phyloP scores from a whole-genome alignment of 1,140 invertebrate species.

The Dinoponera quadriceps region DNA sequence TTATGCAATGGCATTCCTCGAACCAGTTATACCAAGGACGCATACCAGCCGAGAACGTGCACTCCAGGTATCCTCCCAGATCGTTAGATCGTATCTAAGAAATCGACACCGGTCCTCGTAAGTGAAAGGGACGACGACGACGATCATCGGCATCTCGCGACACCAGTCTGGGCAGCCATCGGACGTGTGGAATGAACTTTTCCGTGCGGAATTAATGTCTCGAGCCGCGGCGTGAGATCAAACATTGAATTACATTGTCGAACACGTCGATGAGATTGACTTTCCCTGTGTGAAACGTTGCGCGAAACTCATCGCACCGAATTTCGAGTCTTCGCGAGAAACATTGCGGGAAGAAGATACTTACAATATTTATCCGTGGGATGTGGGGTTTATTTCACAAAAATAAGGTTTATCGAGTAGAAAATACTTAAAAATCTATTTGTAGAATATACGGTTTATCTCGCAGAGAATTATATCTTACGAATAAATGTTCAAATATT shows the following conservation, averaged over 20 bases:
- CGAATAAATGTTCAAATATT: too few species aligned
- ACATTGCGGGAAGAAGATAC: too few species aligned
- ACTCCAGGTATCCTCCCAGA: constrained; percentile 5
- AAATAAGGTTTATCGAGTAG: too few species aligned
- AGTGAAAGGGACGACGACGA: constrained; percentile 1
- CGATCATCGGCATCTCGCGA: neutral
- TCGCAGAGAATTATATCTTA: too few species aligned
- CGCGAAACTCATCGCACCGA: neutral
- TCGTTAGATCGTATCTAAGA: constrained; percentile 13
- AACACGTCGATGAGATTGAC: neutral
- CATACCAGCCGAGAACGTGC: constrained; percentile 29
- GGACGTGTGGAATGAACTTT: constrained; percentile 19
- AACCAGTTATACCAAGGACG: constrained; percentile 71
- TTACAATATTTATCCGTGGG: too few species aligned
- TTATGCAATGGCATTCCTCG: constrained; percentile 70
- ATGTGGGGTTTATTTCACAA: too few species aligned
- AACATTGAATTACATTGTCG: neutral
- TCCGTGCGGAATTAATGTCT: neutral
- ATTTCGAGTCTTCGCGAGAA: too few species aligned
- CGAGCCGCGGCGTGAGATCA: neutral
- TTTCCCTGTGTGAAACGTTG: too few species aligned
- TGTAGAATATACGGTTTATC: too few species aligned
- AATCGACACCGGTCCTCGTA: neutral
- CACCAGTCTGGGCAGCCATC: neutral
- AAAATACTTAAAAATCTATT: too few species aligned